Evolutionary conservation across 2,113 vertebrate species (phyloP), one percentile per base, ranked within the genome.

Genomic region (Scomber scombrus): DNA sequence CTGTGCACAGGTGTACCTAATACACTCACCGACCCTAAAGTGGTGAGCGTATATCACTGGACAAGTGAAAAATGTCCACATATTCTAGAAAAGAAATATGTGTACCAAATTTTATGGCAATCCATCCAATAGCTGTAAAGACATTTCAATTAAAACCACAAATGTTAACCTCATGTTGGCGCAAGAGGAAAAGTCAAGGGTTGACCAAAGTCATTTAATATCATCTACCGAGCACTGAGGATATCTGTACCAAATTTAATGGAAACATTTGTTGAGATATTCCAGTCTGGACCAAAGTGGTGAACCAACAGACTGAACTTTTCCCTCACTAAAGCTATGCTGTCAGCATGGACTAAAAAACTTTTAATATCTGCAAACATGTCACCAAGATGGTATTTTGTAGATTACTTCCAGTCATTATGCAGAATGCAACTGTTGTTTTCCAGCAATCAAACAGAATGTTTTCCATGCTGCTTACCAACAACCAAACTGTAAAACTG

Each of bases 401-500:
- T 67, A 23, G 52, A 73, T 45, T 47, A 16, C 51, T 61, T 80
- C 45, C 3, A 43, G 40, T 45, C 23, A 26, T 43, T 68, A 19
- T 62, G 29, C 21, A 63, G 10, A 57, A 8, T 64, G 4, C 31
- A 56, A 34, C 45, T 49, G 19, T 29, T 14, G 19, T 52, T 67
- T 60, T 10, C 62, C 47, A 61, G 34, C 34, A 55, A 56, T 31
- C 14, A 64, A 16, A 29, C n/a, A n/a, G 11, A 31, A 6, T 43
- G 29, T 58, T 50, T 16, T 7, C 46, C 26, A 11, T 46, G 5
- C 52, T 3, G 29, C 29, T 55, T 13, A 31, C 18, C 15, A 12
- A 4, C 8, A 60, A 3, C 50, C 18, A n/a, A 70, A 45, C 60
- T 31, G 9, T 50, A 15, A 58, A 70, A 19, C 65, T 10, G 15